Evolutionary conservation across 2,888 invertebrate genomes (phyloP), one percentile per base, ranked within the genome.

Genomic region (Spodoptera littoralis): DNA sequence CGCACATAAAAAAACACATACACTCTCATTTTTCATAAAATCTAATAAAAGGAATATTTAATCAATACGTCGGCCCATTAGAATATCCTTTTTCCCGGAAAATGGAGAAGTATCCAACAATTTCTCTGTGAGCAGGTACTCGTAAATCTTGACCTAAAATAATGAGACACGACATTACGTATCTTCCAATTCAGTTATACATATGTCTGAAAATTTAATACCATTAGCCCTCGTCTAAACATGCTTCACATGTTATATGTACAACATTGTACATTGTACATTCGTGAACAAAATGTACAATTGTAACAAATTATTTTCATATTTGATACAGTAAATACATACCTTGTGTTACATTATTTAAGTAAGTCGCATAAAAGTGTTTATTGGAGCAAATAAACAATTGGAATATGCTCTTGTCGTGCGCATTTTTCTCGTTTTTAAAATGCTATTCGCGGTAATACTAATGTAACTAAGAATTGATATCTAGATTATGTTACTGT

Each of bases 141-240:
- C 43, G 46, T 62, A 71, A 73, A 62, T 73, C 72, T 71, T 73
- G 69, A 61, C 64, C 61, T 65, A 51, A 69, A 55, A 73, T 73
- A 69, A 75, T 65, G 77, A 65, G 46, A 65, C 36, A 43, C 46
- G 77, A 65, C 77, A 73, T 69, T 63, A 65, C 68, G 60, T 77
- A 60, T 60, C 65, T 53, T 69, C 50, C 65, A 76, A 73, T 70
- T 79, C 64, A 65, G 66, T 70, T 70, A 61, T 66, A 72, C 69
- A 77, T 80, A 60, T 66, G 65, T 67, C 70, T 72, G 51, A 69
- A 76, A 82, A 77, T 70, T 79, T 79, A 81, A 82, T 82, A 73
- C 73, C 75, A 75, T 81, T 81, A 81, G 72, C 42, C 53, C 44
- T 41, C 56, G 52, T 67, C 69, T 65, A 65, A 76, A 64, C 69